Conservation (phyloP, 2,797 vertebrate species). For the Choloepus didactylus region DNA sequence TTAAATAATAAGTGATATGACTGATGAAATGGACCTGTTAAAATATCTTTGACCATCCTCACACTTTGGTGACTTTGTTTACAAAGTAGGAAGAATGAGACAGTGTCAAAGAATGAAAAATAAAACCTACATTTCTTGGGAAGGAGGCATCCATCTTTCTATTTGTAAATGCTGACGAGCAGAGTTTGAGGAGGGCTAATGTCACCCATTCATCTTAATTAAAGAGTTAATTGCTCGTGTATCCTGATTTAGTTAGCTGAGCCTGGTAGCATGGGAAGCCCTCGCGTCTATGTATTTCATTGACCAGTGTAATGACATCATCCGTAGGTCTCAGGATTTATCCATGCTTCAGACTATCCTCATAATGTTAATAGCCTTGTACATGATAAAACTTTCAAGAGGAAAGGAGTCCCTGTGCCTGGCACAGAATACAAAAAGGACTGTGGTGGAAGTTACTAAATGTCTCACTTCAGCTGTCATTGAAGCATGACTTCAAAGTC, state of each 20-base stretch:
- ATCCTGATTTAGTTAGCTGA: constrained; percentile 89
- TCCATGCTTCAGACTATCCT: constrained; percentile 86
- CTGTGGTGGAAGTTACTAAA: constrained; percentile 79
- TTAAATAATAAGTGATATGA: constrained; percentile 76
- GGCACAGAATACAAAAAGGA: constrained; percentile 85
- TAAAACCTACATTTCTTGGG: constrained; percentile 87
- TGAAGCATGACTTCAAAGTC: constrained; percentile 86
- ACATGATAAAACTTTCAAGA: constrained; percentile 89
- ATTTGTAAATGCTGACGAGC: constrained; percentile 90
- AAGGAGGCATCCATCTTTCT: constrained; percentile 89
- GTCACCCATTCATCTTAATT: constrained; percentile 92
- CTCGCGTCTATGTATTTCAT: constrained; percentile 88
- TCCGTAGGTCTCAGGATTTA: constrained; percentile 86
- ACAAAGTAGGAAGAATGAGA: constrained; percentile 86
- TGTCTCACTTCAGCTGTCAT: constrained; percentile 83
- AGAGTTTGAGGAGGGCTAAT: constrained; percentile 91
- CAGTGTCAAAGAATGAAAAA: constrained; percentile 87
- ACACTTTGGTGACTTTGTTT: constrained; percentile 85
- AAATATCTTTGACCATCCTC: constrained; percentile 75
- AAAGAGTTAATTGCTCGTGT: constrained; percentile 92
- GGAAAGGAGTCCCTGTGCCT: constrained; percentile 79
- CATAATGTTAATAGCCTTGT: constrained; percentile 88
- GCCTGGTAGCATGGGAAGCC: constrained; percentile 81
- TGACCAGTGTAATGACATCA: constrained; percentile 89
- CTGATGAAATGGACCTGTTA: constrained; percentile 79